Evolutionary conservation across 2,797 vertebrate species (phyloP).

Genomic region (Cyclura pinguis): DNA sequence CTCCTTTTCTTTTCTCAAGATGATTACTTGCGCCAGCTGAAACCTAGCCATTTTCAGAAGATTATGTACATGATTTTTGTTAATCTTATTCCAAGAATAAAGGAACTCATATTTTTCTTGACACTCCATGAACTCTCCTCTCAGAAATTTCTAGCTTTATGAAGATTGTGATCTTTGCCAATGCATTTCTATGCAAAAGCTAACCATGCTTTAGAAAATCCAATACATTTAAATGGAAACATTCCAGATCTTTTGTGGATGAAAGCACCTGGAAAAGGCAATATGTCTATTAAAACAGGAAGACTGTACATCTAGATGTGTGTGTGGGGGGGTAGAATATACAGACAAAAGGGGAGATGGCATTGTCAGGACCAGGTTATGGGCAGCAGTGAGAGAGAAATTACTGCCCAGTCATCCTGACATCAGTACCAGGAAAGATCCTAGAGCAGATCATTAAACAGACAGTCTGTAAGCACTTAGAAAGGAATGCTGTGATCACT

Average conservation of each 20-base stretch:
- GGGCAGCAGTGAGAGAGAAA: neutral
- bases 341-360: neutral
- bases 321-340: no score
- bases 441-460: no score
- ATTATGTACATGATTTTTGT: neutral
- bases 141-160: neutral
- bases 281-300: neutral
- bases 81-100: constrained; percentile 27
- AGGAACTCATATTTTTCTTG: neutral
- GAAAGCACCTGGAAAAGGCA: neutral
- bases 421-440: no score
- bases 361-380: neutral
- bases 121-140: neutral
- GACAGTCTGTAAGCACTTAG: no score
- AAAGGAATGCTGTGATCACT: no score
- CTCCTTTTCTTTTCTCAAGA: neutral
- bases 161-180: neutral
- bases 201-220: neutral
- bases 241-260: constrained; percentile 6
- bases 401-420: no score
- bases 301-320: neutral
- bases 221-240: constrained; percentile 27
- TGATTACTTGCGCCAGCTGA: neutral
- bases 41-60: neutral
- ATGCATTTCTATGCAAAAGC: constrained; percentile 8